Base-by-base conservation (phyloP, 2,888 invertebrate genomes). In the Brachylomia viminalis region DNA sequence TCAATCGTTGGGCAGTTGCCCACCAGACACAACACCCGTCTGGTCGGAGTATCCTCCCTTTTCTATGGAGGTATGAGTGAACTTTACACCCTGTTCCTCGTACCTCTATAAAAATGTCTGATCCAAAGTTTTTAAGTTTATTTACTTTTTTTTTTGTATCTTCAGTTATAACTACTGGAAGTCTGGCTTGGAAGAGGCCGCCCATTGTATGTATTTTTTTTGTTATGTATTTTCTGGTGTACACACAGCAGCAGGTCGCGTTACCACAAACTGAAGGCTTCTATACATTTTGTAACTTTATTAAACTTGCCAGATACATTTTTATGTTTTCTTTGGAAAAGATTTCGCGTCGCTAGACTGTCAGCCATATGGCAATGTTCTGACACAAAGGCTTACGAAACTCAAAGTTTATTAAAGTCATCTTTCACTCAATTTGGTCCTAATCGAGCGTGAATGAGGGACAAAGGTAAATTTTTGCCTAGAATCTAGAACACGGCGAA, bases 381-480 rank as follows among this genome's bases (percentile, higher is more conserved):
- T 66, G 72, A 78, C 73, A 79, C 81, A 83, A 85, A 86, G 80
- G 83, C 78, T 83, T 82, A 73, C 73, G 64, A 77, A 87, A 77
- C 67, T 77, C 73, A 73, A 76, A 85, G 78, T 86, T 80, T 85
- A 86, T 87, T 87, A 84, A 86, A 89, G 85, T 89, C 83, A 82
- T 88, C 84, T 92, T 88, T 89, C 94, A 88, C 90, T 92, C 89
- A 91, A 93, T 93, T 93, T 90, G 90, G 65, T 90, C 85, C 91
- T 87, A 93, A 93, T 91, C 91, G 86, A 86, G 87, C 88, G 92
- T 93, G 89, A 93, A 92, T 83, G 83, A 69, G 71, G 84, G 88
- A 84, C 89, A 84, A 80, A 89, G 87, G 88, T 85, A 87, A 84
- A 81, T 70, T 83, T 86, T 87, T 82, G 86, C 69, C 56, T 70